Evolutionary conservation across 2,888 invertebrate species (phyloP).

Genomic region (Synergus laeviventris): DNA sequence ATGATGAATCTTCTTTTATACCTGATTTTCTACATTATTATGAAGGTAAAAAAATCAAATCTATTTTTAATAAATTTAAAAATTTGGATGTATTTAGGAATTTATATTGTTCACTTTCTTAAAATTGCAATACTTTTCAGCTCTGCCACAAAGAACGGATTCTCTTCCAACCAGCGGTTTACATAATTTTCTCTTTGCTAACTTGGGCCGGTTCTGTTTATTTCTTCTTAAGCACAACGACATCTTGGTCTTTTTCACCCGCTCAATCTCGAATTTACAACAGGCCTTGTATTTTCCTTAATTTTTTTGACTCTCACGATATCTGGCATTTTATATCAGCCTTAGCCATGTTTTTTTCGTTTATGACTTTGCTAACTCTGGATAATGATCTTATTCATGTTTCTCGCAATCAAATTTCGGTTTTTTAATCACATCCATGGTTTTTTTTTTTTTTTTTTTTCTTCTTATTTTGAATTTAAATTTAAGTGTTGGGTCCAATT

Average conservation of each 20-base stretch:
- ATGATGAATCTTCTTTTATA: slow-evolving; percentile 91
- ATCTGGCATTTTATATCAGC: slow-evolving; percentile 91
- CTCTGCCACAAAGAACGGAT: slow-evolving; percentile 82
- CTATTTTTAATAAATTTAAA: not conserved
- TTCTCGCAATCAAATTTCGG: slow-evolving; percentile 83
- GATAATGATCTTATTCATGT: slow-evolving; percentile 86
- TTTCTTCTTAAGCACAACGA: slow-evolving; percentile 85
- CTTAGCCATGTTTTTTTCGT: slow-evolving; percentile 88
- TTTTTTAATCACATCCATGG: slow-evolving; percentile 80
- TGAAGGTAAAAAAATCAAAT: slow-evolving; percentile 81
- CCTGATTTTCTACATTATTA: slow-evolving; percentile 87
- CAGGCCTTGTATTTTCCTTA: slow-evolving; percentile 82
- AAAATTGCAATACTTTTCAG: slow-evolving; percentile 71
- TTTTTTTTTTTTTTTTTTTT: not conserved
- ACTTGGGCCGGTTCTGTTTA: slow-evolving; percentile 84
- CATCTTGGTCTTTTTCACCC: slow-evolving; percentile 84
- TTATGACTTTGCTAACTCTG: slow-evolving; percentile 86
- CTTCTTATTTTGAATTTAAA: not conserved
- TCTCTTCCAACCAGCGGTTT: slow-evolving; percentile 80
- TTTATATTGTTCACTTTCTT: no score
- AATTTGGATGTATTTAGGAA: not conserved
- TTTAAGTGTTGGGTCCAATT: no score
- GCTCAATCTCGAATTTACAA: slow-evolving; percentile 87
- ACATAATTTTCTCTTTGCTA: slow-evolving; percentile 80
- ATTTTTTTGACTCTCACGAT: slow-evolving; percentile 90